Evolutionary conservation across 2,113 vertebrate species (phyloP), one percentile per base, ranked within the genome.

Genomic region (Pycnonotus jocosus): DNA sequence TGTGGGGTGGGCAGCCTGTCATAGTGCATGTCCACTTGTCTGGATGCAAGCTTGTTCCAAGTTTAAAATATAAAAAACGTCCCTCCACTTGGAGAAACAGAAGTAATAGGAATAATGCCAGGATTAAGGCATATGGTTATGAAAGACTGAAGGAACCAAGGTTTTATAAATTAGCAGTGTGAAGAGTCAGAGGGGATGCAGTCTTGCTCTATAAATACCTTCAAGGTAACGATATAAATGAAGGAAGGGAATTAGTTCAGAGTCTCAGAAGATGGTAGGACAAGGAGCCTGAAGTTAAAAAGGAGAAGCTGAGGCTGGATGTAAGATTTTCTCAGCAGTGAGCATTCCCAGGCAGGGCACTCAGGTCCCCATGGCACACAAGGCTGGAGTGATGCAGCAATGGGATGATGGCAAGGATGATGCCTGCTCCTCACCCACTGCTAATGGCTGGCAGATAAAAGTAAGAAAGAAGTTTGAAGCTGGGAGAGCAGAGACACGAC

Each of bases 131-230:
- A 71, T 47, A 27, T 17, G 40, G 53, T 73, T 94, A 77, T 47
- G 65, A 88, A 93, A 74, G 80, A 81, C 88, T 85, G 77, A 85
- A 94, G 85, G 66, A 96, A 84, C 51, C 37, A 61, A 78, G 8
- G 12, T 71, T 95, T 90, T 81, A 78, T 89, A 93, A 95, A 92
- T 94, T 87, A 93, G 64, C 92, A 74, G 56, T 35, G 45, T 51
- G 37, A 92, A 94, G 78, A 94, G 82, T 96, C 94, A 92, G 91
- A 68, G 62, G 92, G 91, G 82, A 92, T 81, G 81, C 3, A 38
- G 69, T 86, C 76, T 83, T 90, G 58, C 56, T 96, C 96, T 97
- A 95, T 96, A 96, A 97, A 97, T 94, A 96, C 87, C 89, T 95
- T 95, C 93, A 92, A 96, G 91, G 93, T 97, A 96, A 96, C 77